A percentile compares a stretch with the other conserved stretches of the same genome.
Conservation (phyloP, 1,140 invertebrate genomes). For the Caenorhabditis latens region DNA sequence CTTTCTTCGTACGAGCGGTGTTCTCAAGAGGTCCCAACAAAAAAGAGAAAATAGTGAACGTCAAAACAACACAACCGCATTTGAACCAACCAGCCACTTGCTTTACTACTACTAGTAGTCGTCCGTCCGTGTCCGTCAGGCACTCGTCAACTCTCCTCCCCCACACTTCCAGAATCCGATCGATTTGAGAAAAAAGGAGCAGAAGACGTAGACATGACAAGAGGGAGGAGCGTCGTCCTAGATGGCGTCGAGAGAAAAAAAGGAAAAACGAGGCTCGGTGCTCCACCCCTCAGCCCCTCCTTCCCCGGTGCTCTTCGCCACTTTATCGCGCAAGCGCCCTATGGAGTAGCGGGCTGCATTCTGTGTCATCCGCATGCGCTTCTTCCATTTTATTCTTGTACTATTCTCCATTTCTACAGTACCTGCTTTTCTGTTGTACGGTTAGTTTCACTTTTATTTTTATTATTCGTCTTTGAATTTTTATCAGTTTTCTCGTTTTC, state of each 20-base stretch:
- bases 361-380: slow-evolving; percentile 54
- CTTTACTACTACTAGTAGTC: slow-evolving; percentile 39
- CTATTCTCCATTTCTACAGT: slow-evolving; percentile 54
- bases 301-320: slow-evolving; percentile 35
- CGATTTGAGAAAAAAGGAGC: background rate
- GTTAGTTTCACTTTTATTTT: background rate
- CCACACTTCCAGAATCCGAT: slow-evolving; percentile 33
- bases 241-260: background rate
- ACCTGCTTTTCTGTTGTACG: slow-evolving; percentile 43
- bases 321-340: slow-evolving; percentile 53
- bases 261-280: background rate
- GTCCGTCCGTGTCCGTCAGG: slow-evolving; percentile 7
- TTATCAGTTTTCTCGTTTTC: background rate
- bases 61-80: slow-evolving; percentile 1
- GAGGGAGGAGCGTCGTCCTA: background rate
- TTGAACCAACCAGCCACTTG: background rate
- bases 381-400: slow-evolving; percentile 46
- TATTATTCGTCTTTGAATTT: background rate
- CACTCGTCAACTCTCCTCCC: background rate
- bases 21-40: slow-evolving; percentile 7
- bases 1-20: background rate
- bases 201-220: background rate
- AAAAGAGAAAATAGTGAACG: background rate
- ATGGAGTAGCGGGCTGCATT: slow-evolving; percentile 50
- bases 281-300: background rate